Evolutionary conservation across 1,140 invertebrate species (phyloP), one percentile per base, ranked within the genome.

Genomic region (Drosophila lowei): DNA sequence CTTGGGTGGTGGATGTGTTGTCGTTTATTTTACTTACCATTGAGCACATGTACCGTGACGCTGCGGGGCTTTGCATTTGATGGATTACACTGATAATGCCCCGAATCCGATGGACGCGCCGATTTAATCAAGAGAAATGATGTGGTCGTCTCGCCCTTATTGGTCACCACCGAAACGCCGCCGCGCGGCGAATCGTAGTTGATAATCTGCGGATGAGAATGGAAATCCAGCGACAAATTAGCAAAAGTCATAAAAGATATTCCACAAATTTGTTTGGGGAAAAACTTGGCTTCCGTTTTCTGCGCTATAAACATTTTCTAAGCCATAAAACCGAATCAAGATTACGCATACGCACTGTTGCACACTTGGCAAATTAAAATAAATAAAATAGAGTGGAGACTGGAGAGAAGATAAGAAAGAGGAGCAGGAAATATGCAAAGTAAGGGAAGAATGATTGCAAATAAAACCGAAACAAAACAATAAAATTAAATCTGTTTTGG

Each of bases 181-280:
- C 96, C 96, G 58, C 96, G 93, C 1, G 96, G 95, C 61, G 96
- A 97, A 92, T 97, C 96, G 92, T 97, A 97, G 93, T 97, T 97
- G 91, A 97, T 97, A 92, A 95, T 96, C 96, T 96, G 92, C 50
- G 64, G 77, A 62, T 55, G 50, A 71, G 38, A 44, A 3, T 3
- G 55, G 71, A 30, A 60, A 38, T 38, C 34, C 34, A 38, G 34
- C 34, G 34, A 38, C 34, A 38, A 38, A 46, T 61, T 59, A 48
- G 38, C 28, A 48, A 48, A 54, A 60, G 50, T 72, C 43, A 79
- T 43, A 72, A 72, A 84, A 85, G 76, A 85, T 83, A 79, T 75
- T 75, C 68, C 62, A 72, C 70, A 64, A 64, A 34, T 56, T 56
- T 56, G 53, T 28, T 55, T 8, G 28, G 28, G 28, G 25, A 47